Evolutionary conservation across 2,113 vertebrate genomes (phyloP), one percentile per base, ranked within the genome.

Genomic region (Oncorhynchus gorbuscha): DNA sequence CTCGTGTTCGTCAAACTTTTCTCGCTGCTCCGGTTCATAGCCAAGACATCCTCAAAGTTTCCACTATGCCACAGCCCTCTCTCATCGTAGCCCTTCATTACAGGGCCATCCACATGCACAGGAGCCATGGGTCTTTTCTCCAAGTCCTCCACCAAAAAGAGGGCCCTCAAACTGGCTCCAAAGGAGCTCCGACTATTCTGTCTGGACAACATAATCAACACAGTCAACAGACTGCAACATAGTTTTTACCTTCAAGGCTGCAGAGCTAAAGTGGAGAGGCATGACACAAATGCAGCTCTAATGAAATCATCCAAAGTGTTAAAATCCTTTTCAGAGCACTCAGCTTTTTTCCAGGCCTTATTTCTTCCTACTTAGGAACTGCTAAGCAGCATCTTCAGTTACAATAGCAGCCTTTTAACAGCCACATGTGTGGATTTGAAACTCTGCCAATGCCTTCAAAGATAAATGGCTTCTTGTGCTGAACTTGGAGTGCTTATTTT

Each of bases 361-460:
- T 45, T 45, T 45, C 39, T 45, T 45, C 39, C 39, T 45, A 68
- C 58, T 78, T 9, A 70, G n/a, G 11, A 72, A 84, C 71, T 72
- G 65, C 18, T 18, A 14, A 24, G 49, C 55, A 71, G 49, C 20
- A 79, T 64, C 26, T 76, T 62, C n/a, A 74, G 24, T 59, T 62
- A 82, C 30, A 86, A 64, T 66, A 73, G 39, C 49, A 70, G n/a
- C 8, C 74, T 77, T 76, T 84, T 65, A 84, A 73, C 45, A 68
- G 61, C 69, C 35, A 72, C 39, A 45, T 45, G 11, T 45, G 39
- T 45, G 39, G 39, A 45, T 45, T 45, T 45, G 9, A 12, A 45
- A 45, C 39, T 45, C 68, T 78, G 77, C 66, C 72, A 78, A 78
- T 71, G 71, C 71, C 22, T 58, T 45, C 39, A 45, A 45, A 45